These are phyloP conservation scores for Oxyura jamaicensis DNA, from an alignment of 2,113 vertebrate species.

Conservation along the genomic window DNA sequence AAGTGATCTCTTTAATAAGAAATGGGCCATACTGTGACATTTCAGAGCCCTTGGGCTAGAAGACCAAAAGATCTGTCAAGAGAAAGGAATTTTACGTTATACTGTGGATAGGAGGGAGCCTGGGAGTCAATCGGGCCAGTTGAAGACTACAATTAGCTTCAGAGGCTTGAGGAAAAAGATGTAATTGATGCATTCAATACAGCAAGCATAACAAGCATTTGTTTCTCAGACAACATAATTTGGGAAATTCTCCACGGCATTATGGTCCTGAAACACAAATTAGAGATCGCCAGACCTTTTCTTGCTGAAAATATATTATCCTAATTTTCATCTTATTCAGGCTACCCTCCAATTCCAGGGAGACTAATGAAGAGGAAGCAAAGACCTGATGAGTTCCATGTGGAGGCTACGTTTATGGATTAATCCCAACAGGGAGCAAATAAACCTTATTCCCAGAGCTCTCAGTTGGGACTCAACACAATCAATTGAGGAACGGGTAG, in stretches of 20 bases:
- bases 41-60: conserved; percentile 51
- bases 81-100: conserved; percentile 55
- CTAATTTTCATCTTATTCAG: conserved; percentile 67
- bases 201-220: not conserved
- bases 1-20: conserved; percentile 39
- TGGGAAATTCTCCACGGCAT: conserved; percentile 31
- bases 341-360: conserved; percentile 54
- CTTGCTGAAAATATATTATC: conserved; percentile 61
- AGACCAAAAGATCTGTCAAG: conserved; percentile 40
- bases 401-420: conserved; percentile 74
- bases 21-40: conserved; percentile 10
- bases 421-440: conserved; percentile 78
- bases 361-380: conserved; percentile 70
- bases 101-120: not conserved
- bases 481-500: conserved; percentile 49
- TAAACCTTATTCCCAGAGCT: conserved; percentile 67
- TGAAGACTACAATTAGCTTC: conserved; percentile 17
- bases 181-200: not conserved
- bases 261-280: conserved; percentile 35
- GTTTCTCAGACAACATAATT: conserved; percentile 39
- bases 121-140: not conserved
- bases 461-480: not conserved
- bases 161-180: conserved; percentile 17
- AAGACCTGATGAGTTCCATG: conserved; percentile 70
- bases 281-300: conserved; percentile 3